phyloP scores from a whole-genome alignment of 2,113 vertebrate genomes.

The Tonatia bakeri region DNA sequence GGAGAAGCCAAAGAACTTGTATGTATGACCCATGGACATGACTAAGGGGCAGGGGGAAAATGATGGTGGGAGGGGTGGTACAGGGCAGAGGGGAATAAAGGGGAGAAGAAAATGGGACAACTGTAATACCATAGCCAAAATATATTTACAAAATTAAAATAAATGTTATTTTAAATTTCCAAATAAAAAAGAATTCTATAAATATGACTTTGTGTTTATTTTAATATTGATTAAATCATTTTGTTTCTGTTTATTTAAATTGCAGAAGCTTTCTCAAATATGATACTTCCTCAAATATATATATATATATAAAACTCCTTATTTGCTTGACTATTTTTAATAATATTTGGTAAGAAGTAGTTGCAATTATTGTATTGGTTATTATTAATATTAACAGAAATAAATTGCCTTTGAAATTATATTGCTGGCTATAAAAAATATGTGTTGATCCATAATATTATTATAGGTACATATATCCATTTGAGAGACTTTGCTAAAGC shows the following conservation, averaged over 20 bases:
- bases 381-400: background rate
- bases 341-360: background rate
- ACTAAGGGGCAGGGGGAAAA: no score
- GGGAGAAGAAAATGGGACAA: no score
- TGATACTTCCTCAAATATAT: background rate
- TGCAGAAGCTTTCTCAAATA: background rate
- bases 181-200: background rate
- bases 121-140: no score
- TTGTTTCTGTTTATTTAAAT: slow-evolving; percentile 16
- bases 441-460: background rate
- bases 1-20: no score
- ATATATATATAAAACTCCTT: background rate
- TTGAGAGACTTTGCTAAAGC: background rate
- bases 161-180: background rate
- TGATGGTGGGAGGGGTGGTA: no score
- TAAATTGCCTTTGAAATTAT: background rate
- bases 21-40: no score
- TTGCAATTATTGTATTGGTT: background rate
- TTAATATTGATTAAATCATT: background rate
- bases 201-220: background rate
- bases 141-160: no score
- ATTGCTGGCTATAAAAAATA: background rate
- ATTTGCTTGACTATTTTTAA: background rate
- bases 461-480: background rate
- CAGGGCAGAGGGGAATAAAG: no score